These are phyloP conservation scores for Pelmatolapia mariae DNA, from an alignment of 2,113 vertebrate species.

Conservation along the genomic window DNA sequence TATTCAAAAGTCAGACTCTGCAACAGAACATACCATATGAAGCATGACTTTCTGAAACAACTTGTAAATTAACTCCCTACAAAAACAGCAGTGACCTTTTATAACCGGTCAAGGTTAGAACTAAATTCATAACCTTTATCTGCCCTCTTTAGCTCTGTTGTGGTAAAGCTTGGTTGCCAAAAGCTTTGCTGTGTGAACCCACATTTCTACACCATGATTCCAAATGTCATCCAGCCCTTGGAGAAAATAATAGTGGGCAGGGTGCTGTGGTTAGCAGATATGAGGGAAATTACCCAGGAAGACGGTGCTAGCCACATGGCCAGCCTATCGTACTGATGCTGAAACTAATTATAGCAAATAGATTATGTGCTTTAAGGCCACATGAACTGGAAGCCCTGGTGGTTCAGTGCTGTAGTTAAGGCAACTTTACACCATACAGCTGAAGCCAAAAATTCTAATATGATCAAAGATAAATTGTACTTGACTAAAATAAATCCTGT, in stretches of 20 bases:
- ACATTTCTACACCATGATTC: conserved; percentile 12
- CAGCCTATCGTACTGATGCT: background rate
- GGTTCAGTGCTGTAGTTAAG: background rate
- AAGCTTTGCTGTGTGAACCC: background rate
- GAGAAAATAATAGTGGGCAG: conserved; percentile 36
- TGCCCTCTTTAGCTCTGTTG: background rate
- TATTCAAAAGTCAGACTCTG: background rate
- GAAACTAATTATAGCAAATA: conserved; percentile 7
- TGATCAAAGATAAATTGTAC: conserved; percentile 28
- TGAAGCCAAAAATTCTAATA: conserved; percentile 7
- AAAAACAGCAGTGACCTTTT: background rate
- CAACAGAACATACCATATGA: background rate
- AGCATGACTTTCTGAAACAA: background rate
- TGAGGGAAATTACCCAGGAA: conserved; percentile 7
- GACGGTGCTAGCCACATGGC: conserved; percentile 5
- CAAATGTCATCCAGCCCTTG: conserved; percentile 15
- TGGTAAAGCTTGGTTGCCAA: background rate
- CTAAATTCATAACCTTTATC: background rate
- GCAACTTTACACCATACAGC: background rate
- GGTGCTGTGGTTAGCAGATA: conserved; percentile 23
- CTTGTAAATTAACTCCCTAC: background rate
- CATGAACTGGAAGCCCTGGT: background rate
- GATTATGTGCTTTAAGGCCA: background rate
- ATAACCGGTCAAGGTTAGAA: background rate
- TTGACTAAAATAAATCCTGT: conserved; percentile 12